Conservation (phyloP, 2,797 vertebrate species). For the Siniperca obscura region DNA sequence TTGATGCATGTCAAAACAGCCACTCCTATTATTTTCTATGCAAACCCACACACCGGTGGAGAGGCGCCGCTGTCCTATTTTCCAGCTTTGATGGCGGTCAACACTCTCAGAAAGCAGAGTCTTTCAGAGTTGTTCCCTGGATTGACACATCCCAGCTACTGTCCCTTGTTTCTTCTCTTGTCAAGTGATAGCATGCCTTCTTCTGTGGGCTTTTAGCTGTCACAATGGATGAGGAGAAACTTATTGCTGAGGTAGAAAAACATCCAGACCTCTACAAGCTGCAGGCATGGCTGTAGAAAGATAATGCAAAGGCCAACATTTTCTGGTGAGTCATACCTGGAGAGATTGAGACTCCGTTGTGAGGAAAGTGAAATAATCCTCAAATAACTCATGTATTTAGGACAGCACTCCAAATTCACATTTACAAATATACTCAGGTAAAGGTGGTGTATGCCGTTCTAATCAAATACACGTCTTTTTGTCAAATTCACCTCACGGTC, state of each 20-base stretch:
- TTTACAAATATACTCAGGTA: background rate
- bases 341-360: background rate
- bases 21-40: constrained; percentile 13
- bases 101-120: background rate
- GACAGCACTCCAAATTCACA: background rate
- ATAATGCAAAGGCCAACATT: constrained; percentile 9
- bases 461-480: too few species aligned
- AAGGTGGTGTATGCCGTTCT: too few species aligned
- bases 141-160: constrained; percentile 19
- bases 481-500: too few species aligned
- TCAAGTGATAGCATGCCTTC: constrained; percentile 18
- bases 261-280: constrained; percentile 9
- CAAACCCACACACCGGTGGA: constrained; percentile 15
- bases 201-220: constrained; percentile 33
- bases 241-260: constrained; percentile 23
- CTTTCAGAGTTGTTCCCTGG: constrained; percentile 8
- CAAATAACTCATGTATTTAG: background rate
- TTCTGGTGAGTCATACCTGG: constrained; percentile 2
- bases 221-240: constrained; percentile 23
- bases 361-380: constrained; percentile 14
- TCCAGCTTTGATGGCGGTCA: constrained; percentile 16
- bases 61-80: constrained; percentile 17
- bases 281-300: background rate
- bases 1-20: constrained; percentile 33
- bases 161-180: background rate